Evolutionary conservation across 2,113 vertebrate species (phyloP), one percentile per base, ranked within the genome.

Genomic region (Eclectus roratus): DNA sequence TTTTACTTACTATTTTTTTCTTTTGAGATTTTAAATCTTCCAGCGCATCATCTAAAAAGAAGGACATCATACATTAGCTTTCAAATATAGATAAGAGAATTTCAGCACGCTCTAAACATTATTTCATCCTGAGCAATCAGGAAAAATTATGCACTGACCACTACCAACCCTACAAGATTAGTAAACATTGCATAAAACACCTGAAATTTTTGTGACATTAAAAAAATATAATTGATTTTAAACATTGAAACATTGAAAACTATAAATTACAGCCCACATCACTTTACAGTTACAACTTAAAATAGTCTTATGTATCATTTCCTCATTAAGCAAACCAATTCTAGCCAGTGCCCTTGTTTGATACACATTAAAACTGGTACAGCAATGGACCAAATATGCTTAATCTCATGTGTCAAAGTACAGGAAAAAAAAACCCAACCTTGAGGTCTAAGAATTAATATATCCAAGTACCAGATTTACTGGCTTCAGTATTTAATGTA

Each of bases 1-100:
- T 65, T 95, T 94, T 96, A 99, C 99, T 99, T 98, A 99, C 99
- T 96, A 99, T 99, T 99, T 99, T 99, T 96, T 98, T 98, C 98
- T 99, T 99, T 96, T 99, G 98, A 90, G 96, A 97, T 97, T 98
- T 99, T 93, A 99, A 98, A 91, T 99, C 98, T 95, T 99, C 99
- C 92, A 99, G 96, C 2, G 99, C 99, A 91, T 99, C 99, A 98
- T 99, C 99, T 99, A 93, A 89, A 97, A 97, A 97, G 85, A 87
- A 91, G 87, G 47, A 98, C 74, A 96, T 60, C 56, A 85, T 33
- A 64, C 2, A 61, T 97, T 93, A 97, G 78, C 95, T 91, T 61
- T 64, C 35, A 97, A 76, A 86, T 61, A 87, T 7, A 91, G 89
- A 84, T 17, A 88, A 70, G 23, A 82, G 10, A n/a, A 92, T 53